Evolutionary conservation across 1,140 invertebrate species (phyloP).

Genomic region (Macrosteles quadrilineatus): DNA sequence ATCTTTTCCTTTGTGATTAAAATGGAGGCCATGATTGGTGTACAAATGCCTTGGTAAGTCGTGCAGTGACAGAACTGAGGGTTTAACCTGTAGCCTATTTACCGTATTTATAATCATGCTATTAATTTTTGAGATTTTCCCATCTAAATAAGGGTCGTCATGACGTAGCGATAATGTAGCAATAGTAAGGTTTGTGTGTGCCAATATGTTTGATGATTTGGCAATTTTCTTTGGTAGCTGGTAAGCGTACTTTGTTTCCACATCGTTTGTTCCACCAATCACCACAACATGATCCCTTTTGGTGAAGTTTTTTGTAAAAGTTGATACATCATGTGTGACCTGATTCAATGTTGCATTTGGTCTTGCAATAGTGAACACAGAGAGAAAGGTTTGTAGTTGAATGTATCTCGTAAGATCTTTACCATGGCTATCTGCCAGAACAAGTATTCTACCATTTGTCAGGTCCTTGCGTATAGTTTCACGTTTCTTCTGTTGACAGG

Average conservation of each 20-base stretch:
- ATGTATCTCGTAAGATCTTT: not conserved
- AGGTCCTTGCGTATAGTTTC: no score
- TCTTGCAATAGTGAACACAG: not conserved
- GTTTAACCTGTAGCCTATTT: not conserved
- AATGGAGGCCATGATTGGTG: not conserved
- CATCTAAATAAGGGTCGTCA: no score
- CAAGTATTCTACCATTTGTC: no score
- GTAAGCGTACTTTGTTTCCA: not conserved
- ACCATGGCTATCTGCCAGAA: slow-evolving; percentile 8
- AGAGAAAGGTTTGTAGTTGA: not conserved
- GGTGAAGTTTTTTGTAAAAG: not conserved
- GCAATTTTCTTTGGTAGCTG: not conserved
- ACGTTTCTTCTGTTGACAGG: no score
- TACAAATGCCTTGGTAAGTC: not conserved
- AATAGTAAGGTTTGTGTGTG: not conserved
- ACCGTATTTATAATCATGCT: not conserved
- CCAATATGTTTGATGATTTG: not conserved
- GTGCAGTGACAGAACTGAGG: not conserved
- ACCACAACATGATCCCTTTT: not conserved
- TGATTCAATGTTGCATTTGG: not conserved
- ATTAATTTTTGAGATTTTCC: no score
- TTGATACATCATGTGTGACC: not conserved
- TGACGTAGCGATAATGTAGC: not conserved
- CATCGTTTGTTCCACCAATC: not conserved
- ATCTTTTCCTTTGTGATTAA: not conserved